Percentiles rank a stretch among this genome's conserved stretches.
These are phyloP conservation scores for Archips crataeganus DNA, from an alignment of 2,888 invertebrate species.

Conservation along the genomic window DNA sequence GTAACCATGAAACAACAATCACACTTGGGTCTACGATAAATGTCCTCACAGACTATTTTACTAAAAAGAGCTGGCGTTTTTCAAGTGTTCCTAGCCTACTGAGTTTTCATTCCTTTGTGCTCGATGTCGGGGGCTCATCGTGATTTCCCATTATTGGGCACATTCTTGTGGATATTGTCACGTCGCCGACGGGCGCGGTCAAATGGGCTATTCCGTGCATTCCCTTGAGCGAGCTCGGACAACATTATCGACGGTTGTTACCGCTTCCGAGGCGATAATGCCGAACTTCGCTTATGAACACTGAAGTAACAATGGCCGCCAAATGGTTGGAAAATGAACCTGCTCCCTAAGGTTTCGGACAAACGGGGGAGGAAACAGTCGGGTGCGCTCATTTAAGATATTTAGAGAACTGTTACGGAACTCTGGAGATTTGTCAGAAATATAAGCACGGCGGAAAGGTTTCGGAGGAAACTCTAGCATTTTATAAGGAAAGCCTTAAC, in stretches of 20 bases:
- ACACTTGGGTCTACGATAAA: background rate
- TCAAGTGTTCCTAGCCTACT: slow-evolving; percentile 20
- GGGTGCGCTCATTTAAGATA: slow-evolving; percentile 18
- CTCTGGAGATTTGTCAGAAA: background rate
- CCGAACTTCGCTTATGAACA: slow-evolving; percentile 51
- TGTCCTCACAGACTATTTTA: background rate
- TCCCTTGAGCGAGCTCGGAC: slow-evolving; percentile 51
- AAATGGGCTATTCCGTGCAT: slow-evolving; percentile 58
- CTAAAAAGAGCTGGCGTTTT: background rate
- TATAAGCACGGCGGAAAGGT: background rate
- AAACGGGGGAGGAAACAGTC: slow-evolving; percentile 28
- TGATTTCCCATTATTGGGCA: slow-evolving; percentile 54
- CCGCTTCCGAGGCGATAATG: slow-evolving; percentile 53
- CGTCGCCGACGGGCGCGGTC: slow-evolving; percentile 52
- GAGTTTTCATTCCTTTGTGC: slow-evolving; percentile 25
- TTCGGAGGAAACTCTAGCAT: background rate
- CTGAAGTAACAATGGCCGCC: slow-evolving; percentile 36
- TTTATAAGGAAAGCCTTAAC: no score
- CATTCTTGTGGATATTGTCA: slow-evolving; percentile 62
- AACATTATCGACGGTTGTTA: slow-evolving; percentile 61
- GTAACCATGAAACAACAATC: no score
- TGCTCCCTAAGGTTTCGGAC: slow-evolving; percentile 21
- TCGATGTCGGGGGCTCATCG: slow-evolving; percentile 45
- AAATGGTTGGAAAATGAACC: slow-evolving; percentile 40
- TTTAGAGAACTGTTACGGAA: slow-evolving; percentile 22